Evolutionary conservation across 2,888 invertebrate genomes (phyloP).

Genomic region (Salticus scenicus): DNA sequence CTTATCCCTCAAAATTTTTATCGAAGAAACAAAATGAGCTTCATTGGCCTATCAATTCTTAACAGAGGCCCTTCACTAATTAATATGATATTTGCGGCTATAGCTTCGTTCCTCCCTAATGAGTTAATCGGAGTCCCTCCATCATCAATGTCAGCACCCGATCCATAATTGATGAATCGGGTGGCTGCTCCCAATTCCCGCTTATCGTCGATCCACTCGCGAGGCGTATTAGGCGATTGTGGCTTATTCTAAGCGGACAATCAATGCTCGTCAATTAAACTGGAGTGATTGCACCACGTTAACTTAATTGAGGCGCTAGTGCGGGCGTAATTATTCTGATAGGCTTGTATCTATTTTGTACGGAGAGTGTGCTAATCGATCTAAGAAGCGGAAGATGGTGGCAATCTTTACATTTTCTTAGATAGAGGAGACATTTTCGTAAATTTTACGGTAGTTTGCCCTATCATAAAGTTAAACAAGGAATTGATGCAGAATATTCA

Average conservation of each 20-base stretch:
- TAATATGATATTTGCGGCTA: neutral
- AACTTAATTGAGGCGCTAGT: constrained; percentile 1
- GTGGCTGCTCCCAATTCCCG: constrained; percentile 8
- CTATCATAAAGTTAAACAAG: too few relatives aligned
- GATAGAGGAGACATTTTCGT: too few relatives aligned
- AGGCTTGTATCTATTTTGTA: neutral
- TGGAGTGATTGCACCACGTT: constrained; percentile 5
- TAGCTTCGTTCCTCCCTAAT: neutral
- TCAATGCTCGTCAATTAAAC: constrained; percentile 8
- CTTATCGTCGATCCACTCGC: neutral
- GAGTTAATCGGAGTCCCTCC: neutral
- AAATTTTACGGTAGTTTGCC: too few relatives aligned
- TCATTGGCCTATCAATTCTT: too few relatives aligned
- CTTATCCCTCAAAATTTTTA: too few relatives aligned
- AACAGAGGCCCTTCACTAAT: neutral
- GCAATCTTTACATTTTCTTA: too few relatives aligned
- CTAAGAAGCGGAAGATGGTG: neutral
- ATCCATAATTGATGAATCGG: constrained; percentile 16
- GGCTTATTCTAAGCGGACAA: constrained; percentile 4
- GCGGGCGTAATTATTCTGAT: constrained; percentile 6
- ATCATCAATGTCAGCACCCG: neutral
- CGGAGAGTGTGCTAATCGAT: neutral
- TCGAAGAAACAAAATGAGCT: too few relatives aligned
- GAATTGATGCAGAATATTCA: too few relatives aligned
- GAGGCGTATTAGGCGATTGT: constrained; percentile 17